Percentiles rank a stretch among this genome's conserved stretches.
These are phyloP conservation scores for Anabas testudineus DNA, from an alignment of 2,797 vertebrate species.

Conservation along the genomic window DNA sequence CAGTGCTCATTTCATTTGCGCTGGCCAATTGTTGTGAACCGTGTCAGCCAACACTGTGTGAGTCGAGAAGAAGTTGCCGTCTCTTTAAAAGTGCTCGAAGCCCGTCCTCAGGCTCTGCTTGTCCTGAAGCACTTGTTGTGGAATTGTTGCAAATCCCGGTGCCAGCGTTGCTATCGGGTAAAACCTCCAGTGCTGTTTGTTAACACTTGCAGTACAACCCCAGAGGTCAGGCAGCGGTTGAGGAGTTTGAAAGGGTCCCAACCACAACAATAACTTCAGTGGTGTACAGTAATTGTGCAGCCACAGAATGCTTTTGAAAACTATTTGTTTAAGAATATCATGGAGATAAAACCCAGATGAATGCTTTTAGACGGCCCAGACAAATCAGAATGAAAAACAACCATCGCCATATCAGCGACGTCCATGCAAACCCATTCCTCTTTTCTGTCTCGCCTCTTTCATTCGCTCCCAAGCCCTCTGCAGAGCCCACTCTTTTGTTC, in stretches of 20 bases:
- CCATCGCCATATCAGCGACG: conserved; percentile 32
- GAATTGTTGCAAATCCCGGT: conserved; percentile 51
- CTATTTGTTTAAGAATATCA: conserved; percentile 31
- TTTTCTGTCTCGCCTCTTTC: conserved; percentile 36
- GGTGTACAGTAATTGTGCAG: conserved; percentile 35
- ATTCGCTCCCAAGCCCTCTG: conserved; percentile 43
- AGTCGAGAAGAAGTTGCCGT: conserved; percentile 26
- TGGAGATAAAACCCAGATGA: conserved; percentile 44
- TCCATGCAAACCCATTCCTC: conserved; percentile 31
- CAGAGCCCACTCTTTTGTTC: conserved; percentile 28
- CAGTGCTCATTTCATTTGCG: neutral
- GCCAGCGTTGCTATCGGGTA: conserved; percentile 21
- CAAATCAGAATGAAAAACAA: conserved; percentile 54
- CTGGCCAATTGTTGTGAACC: conserved; percentile 15
- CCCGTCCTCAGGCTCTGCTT: conserved; percentile 47
- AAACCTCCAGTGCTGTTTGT: conserved; percentile 29
- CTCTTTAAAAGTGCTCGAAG: conserved; percentile 52
- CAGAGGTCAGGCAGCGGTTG: conserved; percentile 10
- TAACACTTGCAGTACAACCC: conserved; percentile 7
- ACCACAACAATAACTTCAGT: conserved; percentile 16
- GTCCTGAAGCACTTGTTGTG: conserved; percentile 43
- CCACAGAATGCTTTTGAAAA: conserved; percentile 24
- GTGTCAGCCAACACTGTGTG: conserved; percentile 7
- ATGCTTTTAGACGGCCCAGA: conserved; percentile 44
- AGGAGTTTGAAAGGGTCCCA: conserved; percentile 5